Evolutionary conservation across 1,140 invertebrate species (phyloP).

Genomic region (Achroia grisella): DNA sequence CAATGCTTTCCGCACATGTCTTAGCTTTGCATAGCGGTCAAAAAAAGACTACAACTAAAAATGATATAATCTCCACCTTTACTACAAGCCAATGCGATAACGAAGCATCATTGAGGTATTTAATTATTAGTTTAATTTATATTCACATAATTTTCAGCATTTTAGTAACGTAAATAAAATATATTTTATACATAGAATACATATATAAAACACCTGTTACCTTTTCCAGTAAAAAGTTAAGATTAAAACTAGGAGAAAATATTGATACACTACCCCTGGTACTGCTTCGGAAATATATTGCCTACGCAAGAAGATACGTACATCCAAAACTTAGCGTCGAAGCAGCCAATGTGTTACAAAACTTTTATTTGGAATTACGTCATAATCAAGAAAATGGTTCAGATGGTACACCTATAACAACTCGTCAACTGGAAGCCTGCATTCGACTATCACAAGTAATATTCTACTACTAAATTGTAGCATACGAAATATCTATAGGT

Average conservation of each 20-base stretch:
- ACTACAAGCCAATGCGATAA: constrained; percentile 33
- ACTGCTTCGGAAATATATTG: constrained; percentile 91
- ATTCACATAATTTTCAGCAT: too few species aligned
- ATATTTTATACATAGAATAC: too few species aligned
- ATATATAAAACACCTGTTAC: too few species aligned
- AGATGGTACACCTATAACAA: constrained; percentile 82
- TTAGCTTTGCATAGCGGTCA: constrained; percentile 81
- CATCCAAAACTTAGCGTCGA: constrained; percentile 83
- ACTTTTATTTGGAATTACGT: constrained; percentile 89
- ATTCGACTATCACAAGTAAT: constrained; percentile 88
- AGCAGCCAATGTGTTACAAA: constrained; percentile 81
- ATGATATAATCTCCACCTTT: constrained; percentile 22
- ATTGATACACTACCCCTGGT: constrained; percentile 83
- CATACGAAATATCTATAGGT: too few species aligned
- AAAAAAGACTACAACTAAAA: constrained; percentile 35
- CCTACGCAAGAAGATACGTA: constrained; percentile 92
- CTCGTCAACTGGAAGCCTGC: constrained; percentile 90
- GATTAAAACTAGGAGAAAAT: constrained; percentile 74
- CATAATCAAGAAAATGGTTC: constrained; percentile 75
- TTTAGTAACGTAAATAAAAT: too few species aligned
- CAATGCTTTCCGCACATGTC: constrained; percentile 86
- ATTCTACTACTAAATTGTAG: too few species aligned
- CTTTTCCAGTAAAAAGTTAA: constrained; percentile 78
- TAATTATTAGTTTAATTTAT: background rate
- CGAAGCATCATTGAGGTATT: constrained; percentile 42